Percentiles rank a stretch among this genome's conserved stretches.
phyloP scores from a whole-genome alignment of 2,113 vertebrate species.

The Cynopterus brachyotis region DNA sequence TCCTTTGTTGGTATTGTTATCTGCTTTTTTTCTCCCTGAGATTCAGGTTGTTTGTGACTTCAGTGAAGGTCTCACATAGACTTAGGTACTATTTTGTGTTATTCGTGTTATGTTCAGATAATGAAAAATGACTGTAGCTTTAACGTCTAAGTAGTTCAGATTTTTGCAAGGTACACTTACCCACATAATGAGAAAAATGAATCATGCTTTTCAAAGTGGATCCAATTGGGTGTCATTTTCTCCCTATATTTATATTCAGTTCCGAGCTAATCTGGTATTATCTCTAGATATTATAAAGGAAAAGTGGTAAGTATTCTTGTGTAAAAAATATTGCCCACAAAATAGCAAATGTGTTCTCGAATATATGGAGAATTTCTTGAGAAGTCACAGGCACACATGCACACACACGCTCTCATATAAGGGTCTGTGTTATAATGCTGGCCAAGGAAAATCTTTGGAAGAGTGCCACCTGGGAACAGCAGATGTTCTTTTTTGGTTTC shows the following conservation, averaged over 20 bases:
- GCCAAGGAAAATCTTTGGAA: slow-evolving; percentile 48
- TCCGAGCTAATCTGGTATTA: slow-evolving; percentile 27
- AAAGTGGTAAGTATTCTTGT: neutral
- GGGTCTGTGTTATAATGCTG: neutral
- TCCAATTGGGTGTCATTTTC: slow-evolving; percentile 42
- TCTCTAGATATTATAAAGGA: slow-evolving; percentile 3
- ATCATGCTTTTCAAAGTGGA: slow-evolving; percentile 46
- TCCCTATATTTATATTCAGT: slow-evolving; percentile 31
- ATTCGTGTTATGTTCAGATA: neutral
- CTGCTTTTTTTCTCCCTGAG: neutral
- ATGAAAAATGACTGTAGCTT: slow-evolving; percentile 43
- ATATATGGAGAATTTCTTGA: neutral
- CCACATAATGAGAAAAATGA: slow-evolving; percentile 51
- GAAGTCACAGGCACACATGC: neutral
- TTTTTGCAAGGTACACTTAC: slow-evolving; percentile 40
- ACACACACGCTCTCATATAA: neutral
- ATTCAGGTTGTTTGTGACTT: slow-evolving; percentile 32
- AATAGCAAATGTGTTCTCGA: slow-evolving; percentile 34
- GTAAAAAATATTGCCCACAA: neutral
- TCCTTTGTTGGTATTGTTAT: neutral
- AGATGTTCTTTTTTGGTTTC: neutral
- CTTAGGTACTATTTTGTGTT: slow-evolving; percentile 27
- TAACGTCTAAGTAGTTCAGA: slow-evolving; percentile 48
- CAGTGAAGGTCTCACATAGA: slow-evolving; percentile 4
- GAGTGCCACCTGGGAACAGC: neutral